Conservation (phyloP, 2,888 invertebrate genomes). For the Strigamia maritima region DNA sequence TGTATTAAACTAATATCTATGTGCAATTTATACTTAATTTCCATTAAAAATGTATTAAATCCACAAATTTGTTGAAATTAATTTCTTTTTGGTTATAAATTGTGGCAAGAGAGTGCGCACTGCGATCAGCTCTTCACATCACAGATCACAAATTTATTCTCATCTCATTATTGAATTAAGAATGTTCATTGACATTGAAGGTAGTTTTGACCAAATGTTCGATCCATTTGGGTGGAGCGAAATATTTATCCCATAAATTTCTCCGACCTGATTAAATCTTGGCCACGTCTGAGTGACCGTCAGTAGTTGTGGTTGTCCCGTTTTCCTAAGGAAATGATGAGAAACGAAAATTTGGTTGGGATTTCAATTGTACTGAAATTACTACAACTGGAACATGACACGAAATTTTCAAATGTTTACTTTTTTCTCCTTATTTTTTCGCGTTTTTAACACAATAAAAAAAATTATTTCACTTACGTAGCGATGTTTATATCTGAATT, state of each 20-base stretch:
- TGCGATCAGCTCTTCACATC: neutral
- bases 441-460: neutral
- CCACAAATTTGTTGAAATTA: neutral
- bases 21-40: too few relatives aligned
- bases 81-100: neutral
- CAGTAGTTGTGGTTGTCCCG: neutral
- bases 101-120: neutral
- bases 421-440: neutral
- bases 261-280: neutral
- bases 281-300: slow-evolving; percentile 1
- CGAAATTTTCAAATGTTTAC: neutral
- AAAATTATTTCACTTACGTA: neutral
- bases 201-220: neutral
- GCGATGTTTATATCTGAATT: neutral
- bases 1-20: neutral
- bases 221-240: neutral
- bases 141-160: neutral
- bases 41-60: too few relatives aligned
- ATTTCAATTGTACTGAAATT: neutral
- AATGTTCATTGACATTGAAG: neutral
- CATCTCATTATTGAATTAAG: neutral
- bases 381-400: neutral
- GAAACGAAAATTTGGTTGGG: neutral
- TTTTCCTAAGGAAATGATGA: neutral
- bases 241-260: slow-evolving; percentile 1